These are phyloP conservation scores for Phaenicophaeus curvirostris DNA, from an alignment of 2,797 vertebrate genomes.

Conservation along the genomic window DNA sequence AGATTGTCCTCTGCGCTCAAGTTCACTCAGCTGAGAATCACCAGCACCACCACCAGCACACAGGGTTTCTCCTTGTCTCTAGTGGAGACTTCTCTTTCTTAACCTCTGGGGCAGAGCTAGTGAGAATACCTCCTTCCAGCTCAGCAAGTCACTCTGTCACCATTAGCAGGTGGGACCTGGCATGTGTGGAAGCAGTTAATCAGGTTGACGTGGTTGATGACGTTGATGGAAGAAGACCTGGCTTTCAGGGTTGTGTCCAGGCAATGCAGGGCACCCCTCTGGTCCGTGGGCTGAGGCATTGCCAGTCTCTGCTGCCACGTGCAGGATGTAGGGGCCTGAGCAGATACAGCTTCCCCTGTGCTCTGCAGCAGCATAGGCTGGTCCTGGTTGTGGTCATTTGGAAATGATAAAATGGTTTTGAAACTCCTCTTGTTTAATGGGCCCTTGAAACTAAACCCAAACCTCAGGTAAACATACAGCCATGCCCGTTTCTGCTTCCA, in stretches of 20 bases:
- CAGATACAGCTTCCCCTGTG: not conserved
- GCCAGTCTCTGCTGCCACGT: not conserved
- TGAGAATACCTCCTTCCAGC: not conserved
- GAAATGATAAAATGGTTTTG: slow-evolving; percentile 48
- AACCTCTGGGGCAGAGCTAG: not conserved
- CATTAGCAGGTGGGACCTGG: not conserved
- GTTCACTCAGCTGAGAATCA: not conserved
- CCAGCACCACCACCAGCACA: no score
- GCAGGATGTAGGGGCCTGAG: not conserved
- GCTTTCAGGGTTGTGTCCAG: not conserved
- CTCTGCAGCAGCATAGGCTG: slow-evolving; percentile 15
- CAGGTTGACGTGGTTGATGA: not conserved
- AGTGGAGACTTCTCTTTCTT: not conserved
- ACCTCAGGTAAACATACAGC: not conserved
- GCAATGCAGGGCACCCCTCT: not conserved
- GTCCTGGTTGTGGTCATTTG: slow-evolving; percentile 65
- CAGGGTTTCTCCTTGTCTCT: not conserved
- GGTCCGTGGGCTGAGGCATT: not conserved
- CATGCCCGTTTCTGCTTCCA: slow-evolving; percentile 22
- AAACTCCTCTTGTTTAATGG: slow-evolving; percentile 55
- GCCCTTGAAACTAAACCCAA: slow-evolving; percentile 66
- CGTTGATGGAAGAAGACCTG: not conserved
- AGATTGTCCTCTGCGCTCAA: not conserved
- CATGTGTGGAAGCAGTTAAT: not conserved
- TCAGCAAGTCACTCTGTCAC: not conserved